Evolutionary conservation across 2,113 vertebrate genomes (phyloP), one percentile per base, ranked within the genome.

Genomic region (Anolis carolinensis): DNA sequence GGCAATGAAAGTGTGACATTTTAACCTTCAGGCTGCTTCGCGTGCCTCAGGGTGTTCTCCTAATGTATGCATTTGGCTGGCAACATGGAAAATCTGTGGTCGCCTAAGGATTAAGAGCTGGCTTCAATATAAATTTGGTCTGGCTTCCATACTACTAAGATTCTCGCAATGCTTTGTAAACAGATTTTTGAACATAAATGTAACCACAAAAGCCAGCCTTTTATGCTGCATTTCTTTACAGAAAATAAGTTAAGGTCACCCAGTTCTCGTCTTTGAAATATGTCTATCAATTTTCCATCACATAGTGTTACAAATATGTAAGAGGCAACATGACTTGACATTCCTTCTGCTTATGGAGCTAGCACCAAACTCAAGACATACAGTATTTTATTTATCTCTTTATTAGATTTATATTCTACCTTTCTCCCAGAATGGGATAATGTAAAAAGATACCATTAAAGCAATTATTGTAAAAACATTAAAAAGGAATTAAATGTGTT

Each of bases 11-110:
- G 62, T 86, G 91, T 88, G 91, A 91, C 91, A 88, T 91, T 93
- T 93, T 89, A 91, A 93, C 91, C 90, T 92, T 93, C 77, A 84
- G 91, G 89, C 91, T 93, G 89, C 85, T 91, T 88, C 78, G 80
- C 84, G 84, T 92, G 91, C 90, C 91, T 84, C 16, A 0, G 89
- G 84, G 77, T 93, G 90, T 93, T 91, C 71, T 94, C 67, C 62
- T 83, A 6, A 87, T 76, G 62, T 74, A 34, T 80, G 76, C 78
- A 18, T 88, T 89, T 91, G 93, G 90, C 89, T 92, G 88, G 81
- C 87, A 90, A 89, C 82, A 89, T 59, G 91, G 91, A 92, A 93
- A 91, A 87, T 76, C 32, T 62, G 77, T 34, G 85, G 91, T 88
- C 92, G 82, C 92, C 92, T 90, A 91, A 89, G 68, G 88, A 92